A percentile compares a stretch with the other conserved stretches of the same genome.
These are phyloP conservation scores for Metridium senile DNA, from an alignment of 92 coral and sea anemone species.

Conservation along the genomic window DNA sequence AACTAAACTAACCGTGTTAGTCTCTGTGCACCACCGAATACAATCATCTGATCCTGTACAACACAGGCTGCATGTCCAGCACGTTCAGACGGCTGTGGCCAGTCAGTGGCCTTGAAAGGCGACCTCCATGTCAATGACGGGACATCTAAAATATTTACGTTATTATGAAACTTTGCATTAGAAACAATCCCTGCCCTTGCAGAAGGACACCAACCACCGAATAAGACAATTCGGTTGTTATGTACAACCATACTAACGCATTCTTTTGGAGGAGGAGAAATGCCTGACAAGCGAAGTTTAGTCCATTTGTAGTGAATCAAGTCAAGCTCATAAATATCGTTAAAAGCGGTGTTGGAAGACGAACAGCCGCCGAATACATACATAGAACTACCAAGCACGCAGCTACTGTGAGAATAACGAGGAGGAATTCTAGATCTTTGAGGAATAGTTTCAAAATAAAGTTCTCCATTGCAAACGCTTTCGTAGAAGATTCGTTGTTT, in stretches of 20 bases:
- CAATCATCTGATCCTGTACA: constrained; percentile 76
- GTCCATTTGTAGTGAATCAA: constrained; percentile 77
- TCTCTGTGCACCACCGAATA: constrained; percentile 99
- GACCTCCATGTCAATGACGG: constrained; percentile 63
- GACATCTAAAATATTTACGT: constrained; percentile 61
- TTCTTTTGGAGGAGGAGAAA: constrained; percentile 90
- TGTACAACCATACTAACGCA: constrained; percentile 83
- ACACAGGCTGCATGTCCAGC: constrained; percentile 97
- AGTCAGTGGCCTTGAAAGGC: constrained; percentile 26
- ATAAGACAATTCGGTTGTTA: constrained; percentile 56
- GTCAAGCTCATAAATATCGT: constrained; percentile 80
- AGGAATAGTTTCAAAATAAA: constrained; percentile 52
- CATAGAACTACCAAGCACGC: constrained; percentile 75
- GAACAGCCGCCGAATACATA: constrained; percentile 95
- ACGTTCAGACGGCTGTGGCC: constrained; percentile 78
- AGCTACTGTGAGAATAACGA: constrained; percentile 90
- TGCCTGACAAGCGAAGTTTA: constrained; percentile 65
- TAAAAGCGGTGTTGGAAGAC: constrained; percentile 91
- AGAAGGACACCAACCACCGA: constrained; percentile 99
- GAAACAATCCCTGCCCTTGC: constrained; percentile 69
- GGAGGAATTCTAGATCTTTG: constrained; percentile 70
- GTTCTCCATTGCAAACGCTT: constrained; percentile 71
- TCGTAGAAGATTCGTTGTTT: constrained; percentile 64
- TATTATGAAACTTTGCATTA: constrained; percentile 83
- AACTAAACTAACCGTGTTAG: constrained; percentile 84